phyloP scores from a whole-genome alignment of 2,888 invertebrate species.

The Anaspis maculata region DNA sequence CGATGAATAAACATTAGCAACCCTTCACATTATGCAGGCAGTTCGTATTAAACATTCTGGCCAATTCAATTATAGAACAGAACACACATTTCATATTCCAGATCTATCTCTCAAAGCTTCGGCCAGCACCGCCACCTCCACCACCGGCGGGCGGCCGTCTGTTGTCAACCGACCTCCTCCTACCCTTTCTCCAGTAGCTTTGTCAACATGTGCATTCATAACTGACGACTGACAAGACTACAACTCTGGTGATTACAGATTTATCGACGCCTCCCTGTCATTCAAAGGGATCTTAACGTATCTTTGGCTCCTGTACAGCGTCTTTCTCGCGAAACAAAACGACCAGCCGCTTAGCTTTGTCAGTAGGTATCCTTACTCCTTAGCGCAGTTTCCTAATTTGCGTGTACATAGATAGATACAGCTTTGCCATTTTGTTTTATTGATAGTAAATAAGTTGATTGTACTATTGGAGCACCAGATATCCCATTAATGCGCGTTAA shows the following conservation, averaged over 20 bases:
- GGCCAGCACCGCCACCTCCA: constrained; percentile 13
- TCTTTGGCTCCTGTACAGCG: no score
- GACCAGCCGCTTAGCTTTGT: no score
- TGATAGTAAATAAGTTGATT: no score
- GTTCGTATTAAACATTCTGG: constrained; percentile 40
- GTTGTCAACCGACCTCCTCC: constrained; percentile 18
- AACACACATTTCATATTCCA: constrained; percentile 39
- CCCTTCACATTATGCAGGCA: constrained; percentile 41
- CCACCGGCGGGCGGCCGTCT: constrained; percentile 20
- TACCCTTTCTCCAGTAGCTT: constrained; percentile 13
- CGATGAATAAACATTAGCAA: constrained; percentile 41
- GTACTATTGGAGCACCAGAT: no score
- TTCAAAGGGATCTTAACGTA: no score
- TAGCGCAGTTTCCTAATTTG: no score
- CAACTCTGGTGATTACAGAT: neutral
- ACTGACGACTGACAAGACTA: neutral
- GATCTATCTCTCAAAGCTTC: constrained; percentile 28
- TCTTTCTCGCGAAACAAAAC: no score
- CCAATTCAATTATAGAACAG: constrained; percentile 42
- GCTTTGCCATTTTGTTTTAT: no score
- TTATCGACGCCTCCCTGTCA: neutral
- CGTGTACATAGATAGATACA: no score
- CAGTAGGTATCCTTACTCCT: no score
- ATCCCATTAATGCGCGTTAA: no score
- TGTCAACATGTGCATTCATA: constrained; percentile 23